phyloP scores from a whole-genome alignment of 2,888 invertebrate species.

The Uloborus plumipes region DNA sequence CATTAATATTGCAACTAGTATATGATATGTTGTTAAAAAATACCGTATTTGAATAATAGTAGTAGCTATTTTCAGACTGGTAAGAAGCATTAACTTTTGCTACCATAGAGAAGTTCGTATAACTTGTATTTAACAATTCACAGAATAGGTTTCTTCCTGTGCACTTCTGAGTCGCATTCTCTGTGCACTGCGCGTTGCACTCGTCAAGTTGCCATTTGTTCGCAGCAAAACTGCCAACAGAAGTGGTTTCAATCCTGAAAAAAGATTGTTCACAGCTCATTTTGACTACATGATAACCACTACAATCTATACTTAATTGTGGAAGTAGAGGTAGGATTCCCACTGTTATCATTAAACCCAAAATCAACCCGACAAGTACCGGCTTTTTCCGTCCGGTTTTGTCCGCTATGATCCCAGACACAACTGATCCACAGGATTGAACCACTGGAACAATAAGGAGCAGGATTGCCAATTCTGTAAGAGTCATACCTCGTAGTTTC shows the following conservation, averaged over 20 bases:
- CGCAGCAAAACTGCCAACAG: conserved; percentile 28
- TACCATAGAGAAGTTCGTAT: conserved; percentile 29
- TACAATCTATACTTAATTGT: background rate
- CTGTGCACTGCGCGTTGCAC: conserved; percentile 39
- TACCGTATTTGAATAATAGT: conserved; percentile 41
- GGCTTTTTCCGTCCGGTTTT: conserved; percentile 88
- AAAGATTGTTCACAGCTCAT: conserved; percentile 28
- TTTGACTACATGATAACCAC: conserved; percentile 29
- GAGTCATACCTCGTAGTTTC: conserved; percentile 88
- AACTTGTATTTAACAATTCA: conserved; percentile 14
- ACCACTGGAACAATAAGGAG: conserved; percentile 88
- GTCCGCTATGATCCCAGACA: conserved; percentile 81
- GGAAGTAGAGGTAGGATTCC: conserved; percentile 78
- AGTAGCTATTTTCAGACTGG: conserved; percentile 22
- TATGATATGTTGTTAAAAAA: conserved; percentile 36
- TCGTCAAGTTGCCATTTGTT: conserved; percentile 32
- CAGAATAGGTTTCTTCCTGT: conserved; percentile 40
- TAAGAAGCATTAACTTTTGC: conserved; percentile 29
- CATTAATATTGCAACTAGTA: conserved; percentile 44
- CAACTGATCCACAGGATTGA: conserved; percentile 86
- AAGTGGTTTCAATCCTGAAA: conserved; percentile 35
- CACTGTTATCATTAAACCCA: conserved; percentile 84
- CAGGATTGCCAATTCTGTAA: conserved; percentile 88
- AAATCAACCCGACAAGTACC: conserved; percentile 82
- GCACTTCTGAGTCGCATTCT: conserved; percentile 45